phyloP scores from a whole-genome alignment of 2,888 invertebrate species.

The Mimas tiliae region DNA sequence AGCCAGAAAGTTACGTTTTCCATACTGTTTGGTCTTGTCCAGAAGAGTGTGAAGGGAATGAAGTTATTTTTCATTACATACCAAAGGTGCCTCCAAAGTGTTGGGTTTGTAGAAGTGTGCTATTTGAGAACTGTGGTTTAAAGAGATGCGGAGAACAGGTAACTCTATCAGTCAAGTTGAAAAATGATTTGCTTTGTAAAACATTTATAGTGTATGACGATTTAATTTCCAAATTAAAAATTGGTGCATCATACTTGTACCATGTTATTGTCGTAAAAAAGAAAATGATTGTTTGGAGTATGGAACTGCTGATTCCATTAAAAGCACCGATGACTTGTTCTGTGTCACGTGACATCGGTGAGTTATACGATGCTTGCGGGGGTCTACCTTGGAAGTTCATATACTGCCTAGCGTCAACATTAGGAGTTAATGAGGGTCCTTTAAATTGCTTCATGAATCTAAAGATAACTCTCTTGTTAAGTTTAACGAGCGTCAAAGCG shows the following conservation, averaged over 20 bases:
- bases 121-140: constrained; percentile 72
- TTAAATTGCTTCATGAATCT: constrained; percentile 73
- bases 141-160: constrained; percentile 73
- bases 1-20: constrained; percentile 62
- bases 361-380: constrained; percentile 59
- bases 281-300: constrained; percentile 55
- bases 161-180: constrained; percentile 57
- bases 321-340: constrained; percentile 54
- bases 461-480: constrained; percentile 70
- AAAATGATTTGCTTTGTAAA: constrained; percentile 49
- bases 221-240: constrained; percentile 56
- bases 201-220: constrained; percentile 63
- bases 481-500: constrained; percentile 71
- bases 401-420: constrained; percentile 71
- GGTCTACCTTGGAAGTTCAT: constrained; percentile 73
- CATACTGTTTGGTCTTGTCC: constrained; percentile 78
- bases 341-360: constrained; percentile 57
- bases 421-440: constrained; percentile 68
- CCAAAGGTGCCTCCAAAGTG: constrained; percentile 73
- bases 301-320: constrained; percentile 55
- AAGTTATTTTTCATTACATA: constrained; percentile 66
- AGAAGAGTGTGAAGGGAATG: constrained; percentile 76
- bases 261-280: constrained; percentile 60
- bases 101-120: constrained; percentile 60
- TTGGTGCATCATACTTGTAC: constrained; percentile 59